phyloP scores from a whole-genome alignment of 2,113 vertebrate species.

The Xenopus laevis region DNA sequence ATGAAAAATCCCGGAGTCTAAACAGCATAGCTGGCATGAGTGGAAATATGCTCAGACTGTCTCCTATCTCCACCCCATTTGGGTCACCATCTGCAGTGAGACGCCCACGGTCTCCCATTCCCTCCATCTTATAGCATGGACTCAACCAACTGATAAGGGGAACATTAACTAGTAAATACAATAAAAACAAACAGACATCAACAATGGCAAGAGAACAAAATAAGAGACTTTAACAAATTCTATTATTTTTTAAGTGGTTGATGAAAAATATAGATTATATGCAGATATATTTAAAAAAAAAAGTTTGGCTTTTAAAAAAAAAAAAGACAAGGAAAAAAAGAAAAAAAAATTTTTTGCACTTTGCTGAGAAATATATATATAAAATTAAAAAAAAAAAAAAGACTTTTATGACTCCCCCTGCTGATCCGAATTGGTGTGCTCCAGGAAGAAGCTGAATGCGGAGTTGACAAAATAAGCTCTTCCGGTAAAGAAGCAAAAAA shows the following conservation, averaged over 20 bases:
- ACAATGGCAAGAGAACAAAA: slow-evolving; percentile 48
- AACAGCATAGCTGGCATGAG: slow-evolving; percentile 86
- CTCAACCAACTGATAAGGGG: slow-evolving; percentile 45
- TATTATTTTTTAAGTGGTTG: slow-evolving; percentile 44
- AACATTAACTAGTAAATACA: slow-evolving; percentile 39
- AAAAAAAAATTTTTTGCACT: slow-evolving; percentile 41
- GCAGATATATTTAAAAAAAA: slow-evolving; percentile 44
- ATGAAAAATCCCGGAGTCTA: slow-evolving; percentile 88
- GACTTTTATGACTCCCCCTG: slow-evolving; percentile 29
- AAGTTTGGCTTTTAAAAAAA: slow-evolving; percentile 44
- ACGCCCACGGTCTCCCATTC: slow-evolving; percentile 81
- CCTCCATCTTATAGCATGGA: slow-evolving; percentile 81
- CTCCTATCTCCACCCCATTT: slow-evolving; percentile 76
- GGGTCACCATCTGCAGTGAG: slow-evolving; percentile 76
- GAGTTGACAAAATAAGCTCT: slow-evolving; percentile 25
- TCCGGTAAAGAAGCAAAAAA: slow-evolving; percentile 41
- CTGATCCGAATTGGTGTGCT: slow-evolving; percentile 29
- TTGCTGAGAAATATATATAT: slow-evolving; percentile 46
- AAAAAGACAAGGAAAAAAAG: slow-evolving; percentile 45
- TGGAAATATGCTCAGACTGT: slow-evolving; percentile 77
- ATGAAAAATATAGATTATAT: slow-evolving; percentile 44
- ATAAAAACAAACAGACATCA: slow-evolving; percentile 47
- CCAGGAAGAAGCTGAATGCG: slow-evolving; percentile 23
- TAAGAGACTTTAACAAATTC: slow-evolving; percentile 52
- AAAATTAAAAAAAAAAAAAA: slow-evolving; percentile 24